Evolutionary conservation across 1,140 invertebrate genomes (phyloP).

Genomic region (Araneus ventricosus): DNA sequence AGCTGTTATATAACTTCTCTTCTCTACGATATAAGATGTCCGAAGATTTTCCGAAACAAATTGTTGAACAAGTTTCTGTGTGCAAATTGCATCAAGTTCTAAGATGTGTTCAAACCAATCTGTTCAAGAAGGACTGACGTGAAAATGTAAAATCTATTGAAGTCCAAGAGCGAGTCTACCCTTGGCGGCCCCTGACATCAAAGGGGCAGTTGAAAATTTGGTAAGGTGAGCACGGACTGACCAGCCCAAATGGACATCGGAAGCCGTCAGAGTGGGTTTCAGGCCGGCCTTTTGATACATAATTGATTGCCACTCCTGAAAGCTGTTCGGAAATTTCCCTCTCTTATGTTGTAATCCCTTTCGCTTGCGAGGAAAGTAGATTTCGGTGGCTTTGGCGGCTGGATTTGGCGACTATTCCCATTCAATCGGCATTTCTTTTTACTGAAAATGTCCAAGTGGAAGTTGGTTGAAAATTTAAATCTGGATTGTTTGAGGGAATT

Average conservation of each 20-base stretch:
- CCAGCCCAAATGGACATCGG: slow-evolving; percentile 72
- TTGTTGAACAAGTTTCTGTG: no score
- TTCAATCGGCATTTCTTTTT: background rate
- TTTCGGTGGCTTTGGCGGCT: slow-evolving; percentile 45
- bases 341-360: slow-evolving; percentile 38
- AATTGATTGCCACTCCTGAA: slow-evolving; percentile 69
- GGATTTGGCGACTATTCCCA: slow-evolving; percentile 52
- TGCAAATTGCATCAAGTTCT: background rate
- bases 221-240: slow-evolving; percentile 53
- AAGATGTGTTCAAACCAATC: background rate
- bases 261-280: slow-evolving; percentile 51
- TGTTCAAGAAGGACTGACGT: background rate
- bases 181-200: slow-evolving; percentile 9
- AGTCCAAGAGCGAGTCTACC: background rate
- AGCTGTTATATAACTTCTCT: no score
- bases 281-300: slow-evolving; percentile 71
- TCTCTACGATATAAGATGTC: no score
- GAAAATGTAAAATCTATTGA: slow-evolving; percentile 2
- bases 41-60: no score
- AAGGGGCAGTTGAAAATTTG: slow-evolving; percentile 47
- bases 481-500: no score
- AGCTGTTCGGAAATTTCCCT: slow-evolving; percentile 49
- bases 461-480: no score
- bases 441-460: no score
- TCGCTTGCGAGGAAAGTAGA: slow-evolving; percentile 25